A percentile compares a stretch with the other conserved stretches of the same genome.
Evolutionary conservation across 2,888 invertebrate species (phyloP).

Genomic region (Osmoderma eremita): DNA sequence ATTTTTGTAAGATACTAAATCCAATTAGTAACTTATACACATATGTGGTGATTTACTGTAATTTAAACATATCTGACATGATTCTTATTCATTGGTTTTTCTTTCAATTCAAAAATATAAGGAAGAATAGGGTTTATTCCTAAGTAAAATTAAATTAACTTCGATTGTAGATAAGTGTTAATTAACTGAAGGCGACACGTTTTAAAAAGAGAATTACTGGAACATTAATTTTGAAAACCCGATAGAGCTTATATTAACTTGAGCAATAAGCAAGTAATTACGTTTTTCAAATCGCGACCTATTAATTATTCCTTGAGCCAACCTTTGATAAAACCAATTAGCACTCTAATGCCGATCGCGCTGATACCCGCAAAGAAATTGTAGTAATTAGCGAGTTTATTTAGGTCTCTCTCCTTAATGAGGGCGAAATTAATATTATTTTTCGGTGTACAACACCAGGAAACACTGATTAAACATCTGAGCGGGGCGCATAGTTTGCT

Average conservation of each 20-base stretch:
- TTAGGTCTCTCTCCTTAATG: slow-evolving; percentile 5
- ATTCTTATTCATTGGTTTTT: too few species aligned
- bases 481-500: slow-evolving; percentile 15
- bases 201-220: slow-evolving; percentile 11
- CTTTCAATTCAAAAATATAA: too few species aligned
- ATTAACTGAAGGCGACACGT: background rate
- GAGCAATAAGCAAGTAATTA: slow-evolving; percentile 25
- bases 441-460: slow-evolving; percentile 20
- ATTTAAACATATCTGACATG: too few species aligned
- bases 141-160: too few species aligned
- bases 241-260: slow-evolving; percentile 18
- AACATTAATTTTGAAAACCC: slow-evolving; percentile 23
- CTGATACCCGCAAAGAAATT: slow-evolving; percentile 15
- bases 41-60: too few species aligned
- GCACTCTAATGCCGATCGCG: slow-evolving; percentile 13
- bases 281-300: slow-evolving; percentile 22
- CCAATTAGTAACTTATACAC: too few species aligned
- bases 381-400: slow-evolving; percentile 12
- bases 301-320: slow-evolving; percentile 24
- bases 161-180: slow-evolving; percentile 4
- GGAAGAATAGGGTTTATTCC: too few species aligned
- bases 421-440: slow-evolving; percentile 15
- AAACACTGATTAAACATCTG: slow-evolving; percentile 35
- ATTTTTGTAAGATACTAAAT: too few species aligned
- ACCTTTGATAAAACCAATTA: slow-evolving; percentile 34